Evolutionary conservation across 2,113 vertebrate species (phyloP), one percentile per base, ranked within the genome.

Genomic region (Epinephelus lanceolatus): DNA sequence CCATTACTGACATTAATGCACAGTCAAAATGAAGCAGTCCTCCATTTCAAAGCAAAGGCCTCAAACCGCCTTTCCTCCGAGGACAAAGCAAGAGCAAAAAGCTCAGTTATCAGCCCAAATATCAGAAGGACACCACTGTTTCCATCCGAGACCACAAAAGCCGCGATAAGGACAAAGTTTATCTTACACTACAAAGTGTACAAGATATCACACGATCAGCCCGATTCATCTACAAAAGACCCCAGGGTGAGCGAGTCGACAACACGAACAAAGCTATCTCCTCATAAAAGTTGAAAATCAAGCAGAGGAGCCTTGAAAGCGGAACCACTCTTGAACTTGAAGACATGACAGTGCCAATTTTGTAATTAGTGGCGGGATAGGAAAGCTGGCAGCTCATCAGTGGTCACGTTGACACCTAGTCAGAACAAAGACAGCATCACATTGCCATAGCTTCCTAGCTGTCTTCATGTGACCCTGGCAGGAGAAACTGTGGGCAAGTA

Each of bases 231-330:
- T 33, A 27, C 62, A 3, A 89, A 71, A 84, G 71, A 56, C 73
- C 23, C 27, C 6, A 12, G 52, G 52, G 45, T 53, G 72, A 75
- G 82, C 6, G 2, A 47, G 53, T 15, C 4, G 13, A 79, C 69
- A 76, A 66, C 63, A 52, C 1, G 0, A 83, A 84, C 66, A 83
- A 84, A 71, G 68, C 59, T 45, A 65, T 80, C 55, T 23, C 57
- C 49, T n/a, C 42, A 27, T 73, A 40, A 67, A 63, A 78, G 75
- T 27, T 30, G 15, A 47, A 76, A 60, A 78, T 59, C 71, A 53
- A 63, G 66, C 65, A 71, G 69, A 67, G 37, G 42, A 56, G 63
- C 57, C 47, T 37, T 81, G 63, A 68, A 76, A 76, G 62, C 52
- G 18, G 40, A 73, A 49, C 4, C 1, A 0, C 63, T 78, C 65